These are phyloP conservation scores for Protophormia terraenovae DNA, from an alignment of 2,888 invertebrate genomes.

Conservation along the genomic window DNA sequence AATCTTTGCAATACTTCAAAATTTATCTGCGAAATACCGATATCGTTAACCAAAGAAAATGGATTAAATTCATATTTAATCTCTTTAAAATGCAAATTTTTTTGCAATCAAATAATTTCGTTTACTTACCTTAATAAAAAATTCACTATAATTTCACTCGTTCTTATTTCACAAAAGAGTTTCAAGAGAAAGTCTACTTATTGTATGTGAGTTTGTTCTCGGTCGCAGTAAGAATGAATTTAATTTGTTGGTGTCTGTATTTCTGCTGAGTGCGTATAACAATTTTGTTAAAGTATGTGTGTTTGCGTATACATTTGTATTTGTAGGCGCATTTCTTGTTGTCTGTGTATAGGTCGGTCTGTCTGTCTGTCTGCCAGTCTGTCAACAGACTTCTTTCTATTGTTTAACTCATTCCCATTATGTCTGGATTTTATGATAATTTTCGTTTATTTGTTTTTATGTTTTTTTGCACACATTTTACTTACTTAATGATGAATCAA, in stretches of 20 bases:
- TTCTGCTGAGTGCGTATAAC: constrained; percentile 6
- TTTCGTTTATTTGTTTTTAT: constrained; percentile 28
- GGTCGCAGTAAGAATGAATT: constrained; percentile 46
- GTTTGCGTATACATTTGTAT: background rate
- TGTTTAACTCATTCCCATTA: constrained; percentile 56
- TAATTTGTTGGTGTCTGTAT: constrained; percentile 25
- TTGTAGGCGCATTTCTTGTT: background rate
- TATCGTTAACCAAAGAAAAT: too few relatives aligned
- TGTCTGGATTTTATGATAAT: constrained; percentile 64
- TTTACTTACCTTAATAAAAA: too few relatives aligned
- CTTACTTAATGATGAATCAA: constrained; percentile 54
- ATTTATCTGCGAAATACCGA: too few relatives aligned
- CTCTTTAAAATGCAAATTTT: too few relatives aligned
- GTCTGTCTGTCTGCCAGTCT: constrained; percentile 3
- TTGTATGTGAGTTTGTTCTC: constrained; percentile 14
- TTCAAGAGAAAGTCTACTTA: constrained; percentile 49
- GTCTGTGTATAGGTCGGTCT: background rate
- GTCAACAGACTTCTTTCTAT: constrained; percentile 51
- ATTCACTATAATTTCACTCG: too few relatives aligned
- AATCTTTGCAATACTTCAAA: too few relatives aligned
- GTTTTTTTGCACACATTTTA: constrained; percentile 24
- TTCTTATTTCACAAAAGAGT: constrained; percentile 30
- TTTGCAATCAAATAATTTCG: too few relatives aligned
- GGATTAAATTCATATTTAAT: too few relatives aligned
- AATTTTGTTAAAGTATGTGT: background rate